These are phyloP conservation scores for Gasterosteus nipponicus DNA, from an alignment of 2,113 vertebrate genomes.

Conservation along the genomic window DNA sequence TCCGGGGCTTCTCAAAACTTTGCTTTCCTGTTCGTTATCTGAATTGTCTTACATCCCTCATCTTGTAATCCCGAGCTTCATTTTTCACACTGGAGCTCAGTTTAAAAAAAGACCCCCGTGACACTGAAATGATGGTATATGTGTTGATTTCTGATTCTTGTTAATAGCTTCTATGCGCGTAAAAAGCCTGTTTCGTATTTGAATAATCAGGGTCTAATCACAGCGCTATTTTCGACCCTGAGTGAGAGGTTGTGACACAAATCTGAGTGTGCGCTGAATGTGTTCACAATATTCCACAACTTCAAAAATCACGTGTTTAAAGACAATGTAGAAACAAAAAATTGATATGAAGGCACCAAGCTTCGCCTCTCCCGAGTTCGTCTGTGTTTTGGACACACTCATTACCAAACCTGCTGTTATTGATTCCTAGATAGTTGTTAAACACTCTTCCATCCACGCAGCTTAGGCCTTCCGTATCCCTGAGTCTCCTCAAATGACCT, in stretches of 20 bases:
- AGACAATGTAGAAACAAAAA: conserved; percentile 2
- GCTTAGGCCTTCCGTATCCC: conserved; percentile 71
- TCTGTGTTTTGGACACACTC: conserved; percentile 58
- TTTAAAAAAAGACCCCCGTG: conserved; percentile 36
- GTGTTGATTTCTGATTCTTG: conserved; percentile 36
- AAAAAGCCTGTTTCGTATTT: conserved; percentile 30
- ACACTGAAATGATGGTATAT: conserved; percentile 42
- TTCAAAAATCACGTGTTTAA: conserved; percentile 19
- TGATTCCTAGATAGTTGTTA: conserved; percentile 71
- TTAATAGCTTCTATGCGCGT: conserved; percentile 19
- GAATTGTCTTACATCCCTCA: conserved; percentile 50
- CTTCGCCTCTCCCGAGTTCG: conserved; percentile 30
- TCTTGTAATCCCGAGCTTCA: conserved; percentile 55
- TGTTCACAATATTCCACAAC: neutral
- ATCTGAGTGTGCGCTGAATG: neutral
- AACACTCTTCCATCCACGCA: conserved; percentile 64
- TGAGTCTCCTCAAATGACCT: conserved; percentile 74
- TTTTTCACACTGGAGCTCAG: conserved; percentile 25
- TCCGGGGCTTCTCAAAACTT: conserved; percentile 51
- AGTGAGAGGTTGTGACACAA: conserved; percentile 7
- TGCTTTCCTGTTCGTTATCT: conserved; percentile 64
- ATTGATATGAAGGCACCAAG: conserved; percentile 14
- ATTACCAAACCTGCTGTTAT: conserved; percentile 68
- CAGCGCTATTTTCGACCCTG: neutral
- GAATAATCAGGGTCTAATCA: conserved; percentile 41